Evolutionary conservation across 2,113 vertebrate genomes (phyloP).

Genomic region (Charina bottae): DNA sequence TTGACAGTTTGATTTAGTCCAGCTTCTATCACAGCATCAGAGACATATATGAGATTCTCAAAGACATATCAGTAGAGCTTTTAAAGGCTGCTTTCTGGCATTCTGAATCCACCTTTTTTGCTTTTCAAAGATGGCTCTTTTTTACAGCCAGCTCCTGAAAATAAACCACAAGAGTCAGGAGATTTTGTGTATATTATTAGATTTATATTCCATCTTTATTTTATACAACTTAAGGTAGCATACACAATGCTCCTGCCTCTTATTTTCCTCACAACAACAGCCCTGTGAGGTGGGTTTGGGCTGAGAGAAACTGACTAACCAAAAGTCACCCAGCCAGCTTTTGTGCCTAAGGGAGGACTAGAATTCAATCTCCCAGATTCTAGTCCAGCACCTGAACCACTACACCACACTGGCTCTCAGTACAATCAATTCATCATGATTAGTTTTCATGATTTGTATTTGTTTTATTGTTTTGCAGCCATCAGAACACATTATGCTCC

Average conservation of each 20-base stretch:
- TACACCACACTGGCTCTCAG: background rate
- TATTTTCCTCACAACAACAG: background rate
- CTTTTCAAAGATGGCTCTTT: constrained; percentile 43
- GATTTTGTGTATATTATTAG: constrained; percentile 30
- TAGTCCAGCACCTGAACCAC: background rate
- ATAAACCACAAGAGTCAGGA: constrained; percentile 40
- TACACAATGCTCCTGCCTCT: background rate
- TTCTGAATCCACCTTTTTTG: constrained; percentile 45
- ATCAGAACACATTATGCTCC: background rate
- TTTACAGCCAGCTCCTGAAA: constrained; percentile 41
- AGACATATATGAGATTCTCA: constrained; percentile 39
- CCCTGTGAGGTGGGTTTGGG: background rate
- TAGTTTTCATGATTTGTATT: constrained; percentile 33
- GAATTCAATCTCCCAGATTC: background rate
- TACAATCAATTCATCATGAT: constrained; percentile 48
- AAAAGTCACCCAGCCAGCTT: background rate
- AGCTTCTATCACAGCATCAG: background rate
- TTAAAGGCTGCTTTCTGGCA: constrained; percentile 54
- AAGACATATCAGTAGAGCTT: constrained; percentile 46
- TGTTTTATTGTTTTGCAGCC: background rate
- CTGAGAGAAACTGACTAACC: background rate
- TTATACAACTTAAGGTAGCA: background rate
- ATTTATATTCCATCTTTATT: background rate
- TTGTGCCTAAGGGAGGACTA: background rate
- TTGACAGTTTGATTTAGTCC: constrained; percentile 8